Evolutionary conservation across 2,888 invertebrate genomes (phyloP), one percentile per base, ranked within the genome.

Genomic region (Thymelicus sylvestris): DNA sequence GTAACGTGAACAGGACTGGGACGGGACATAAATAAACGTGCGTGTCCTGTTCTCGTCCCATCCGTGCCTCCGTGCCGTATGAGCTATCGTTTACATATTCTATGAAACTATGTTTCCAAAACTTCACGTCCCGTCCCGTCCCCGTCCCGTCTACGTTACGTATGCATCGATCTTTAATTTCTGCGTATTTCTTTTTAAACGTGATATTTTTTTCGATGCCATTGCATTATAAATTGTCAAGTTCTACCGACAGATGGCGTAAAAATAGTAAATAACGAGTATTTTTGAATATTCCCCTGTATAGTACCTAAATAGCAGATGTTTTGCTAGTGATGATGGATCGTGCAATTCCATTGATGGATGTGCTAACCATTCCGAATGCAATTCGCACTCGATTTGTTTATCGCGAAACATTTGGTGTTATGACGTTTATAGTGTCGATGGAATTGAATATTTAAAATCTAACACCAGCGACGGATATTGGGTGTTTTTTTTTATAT

Each of bases 361-460:
- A 63, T 69, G 68, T 47, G 59, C 57, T 59, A 64, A 62, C 67
- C 67, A 39, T 68, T 68, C 55, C 52, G 61, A 47, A 68, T 68
- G 55, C 68, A 68, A 68, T 68, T 63, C 55, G 52, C 68, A 63
- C 55, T 31, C 55, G 62, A 63, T 68, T 62, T 62, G 68, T 68
- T 68, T 63, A 67, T 67, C 50, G 61, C 61, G 60, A 67, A 39
- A 60, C 48, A 67, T 67, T 39, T 19, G 60, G 48, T 15, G 52
- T 41, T 44, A 62, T 62, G 55, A 68, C 68, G 68, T 62, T 63
- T 68, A 62, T 68, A 68, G 62, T 55, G 47, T 15, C 61, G 39
- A 61, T 67, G 5, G 38, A 59, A 52, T 76, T 82, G 79, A 83
- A 84, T 79, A 78, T 72, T 68, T 41, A 68, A 68, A 67, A 48